phyloP scores from a whole-genome alignment of 2,113 vertebrate species.

The Archocentrus centrarchus region DNA sequence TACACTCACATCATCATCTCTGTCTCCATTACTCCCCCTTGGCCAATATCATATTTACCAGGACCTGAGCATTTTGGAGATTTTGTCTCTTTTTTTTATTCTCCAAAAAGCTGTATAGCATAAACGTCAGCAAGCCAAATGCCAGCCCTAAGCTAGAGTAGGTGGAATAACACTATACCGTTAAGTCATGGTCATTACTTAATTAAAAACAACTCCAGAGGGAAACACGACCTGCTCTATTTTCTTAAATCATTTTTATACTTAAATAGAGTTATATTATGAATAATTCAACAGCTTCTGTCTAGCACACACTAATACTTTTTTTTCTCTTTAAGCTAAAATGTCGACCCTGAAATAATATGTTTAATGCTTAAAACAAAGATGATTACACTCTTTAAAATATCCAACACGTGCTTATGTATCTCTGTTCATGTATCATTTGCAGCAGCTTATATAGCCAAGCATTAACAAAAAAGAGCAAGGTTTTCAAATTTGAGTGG shows the following conservation, averaged over 20 bases:
- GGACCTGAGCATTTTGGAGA: neutral
- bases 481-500: neutral
- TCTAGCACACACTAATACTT: neutral
- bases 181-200: slow-evolving; percentile 39
- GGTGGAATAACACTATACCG: neutral
- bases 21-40: neutral
- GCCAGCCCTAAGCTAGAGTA: slow-evolving; percentile 2
- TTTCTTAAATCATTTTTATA: slow-evolving; percentile 35
- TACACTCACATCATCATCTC: neutral
- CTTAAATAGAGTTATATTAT: slow-evolving; percentile 24
- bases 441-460: neutral
- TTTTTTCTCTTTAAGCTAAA: neutral
- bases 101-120: neutral
- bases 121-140: neutral
- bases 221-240: slow-evolving; percentile 42
- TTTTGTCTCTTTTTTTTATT: neutral
- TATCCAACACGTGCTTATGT: neutral
- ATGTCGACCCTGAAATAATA: neutral
- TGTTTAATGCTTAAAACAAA: slow-evolving; percentile 3
- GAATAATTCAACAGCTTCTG: slow-evolving; percentile 15
- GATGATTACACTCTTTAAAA: neutral
- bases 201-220: slow-evolving; percentile 45
- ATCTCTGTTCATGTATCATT: neutral
- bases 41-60: slow-evolving; percentile 52
- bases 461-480: neutral